Evolutionary conservation across 2,888 invertebrate genomes (phyloP).

Genomic region (Hirtodrosophila cameraria): DNA sequence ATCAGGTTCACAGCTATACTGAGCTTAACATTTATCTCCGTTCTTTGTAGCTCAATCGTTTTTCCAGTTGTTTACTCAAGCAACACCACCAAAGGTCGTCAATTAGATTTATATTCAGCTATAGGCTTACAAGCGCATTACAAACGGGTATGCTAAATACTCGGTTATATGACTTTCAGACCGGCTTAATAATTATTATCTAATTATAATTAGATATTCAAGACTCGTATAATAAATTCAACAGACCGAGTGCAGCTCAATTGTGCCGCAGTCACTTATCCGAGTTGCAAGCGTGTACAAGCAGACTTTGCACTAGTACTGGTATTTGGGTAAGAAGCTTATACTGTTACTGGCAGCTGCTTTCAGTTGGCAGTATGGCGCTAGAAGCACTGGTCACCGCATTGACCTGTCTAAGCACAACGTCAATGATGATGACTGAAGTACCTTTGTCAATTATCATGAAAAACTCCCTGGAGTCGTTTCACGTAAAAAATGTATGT

Average conservation of each 20-base stretch:
- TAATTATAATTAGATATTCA: constrained; percentile 10
- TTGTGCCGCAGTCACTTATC: constrained; percentile 31
- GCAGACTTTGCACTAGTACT: background rate
- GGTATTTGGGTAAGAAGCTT: background rate
- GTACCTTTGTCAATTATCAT: constrained; percentile 42
- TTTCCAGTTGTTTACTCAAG: background rate
- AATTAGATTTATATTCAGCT: constrained; percentile 1
- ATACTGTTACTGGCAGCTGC: background rate
- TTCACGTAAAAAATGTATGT: constrained; percentile 53
- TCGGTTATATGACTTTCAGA: background rate
- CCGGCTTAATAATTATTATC: constrained; percentile 3
- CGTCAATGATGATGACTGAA: constrained; percentile 32
- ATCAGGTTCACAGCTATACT: constrained; percentile 21
- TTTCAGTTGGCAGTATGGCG: constrained; percentile 36
- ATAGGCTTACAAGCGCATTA: constrained; percentile 11
- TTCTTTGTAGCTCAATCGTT: background rate
- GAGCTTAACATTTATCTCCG: background rate
- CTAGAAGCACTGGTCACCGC: constrained; percentile 68
- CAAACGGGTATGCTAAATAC: constrained; percentile 59
- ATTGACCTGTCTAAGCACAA: constrained; percentile 62
- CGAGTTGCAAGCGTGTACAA: constrained; percentile 25
- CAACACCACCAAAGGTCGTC: constrained; percentile 35
- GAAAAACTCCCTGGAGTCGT: constrained; percentile 51
- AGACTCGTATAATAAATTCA: constrained; percentile 12
- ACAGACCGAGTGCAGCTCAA: constrained; percentile 16